Base-by-base conservation (phyloP, 2,888 invertebrate species). In the Periphyllus acericola region DNA sequence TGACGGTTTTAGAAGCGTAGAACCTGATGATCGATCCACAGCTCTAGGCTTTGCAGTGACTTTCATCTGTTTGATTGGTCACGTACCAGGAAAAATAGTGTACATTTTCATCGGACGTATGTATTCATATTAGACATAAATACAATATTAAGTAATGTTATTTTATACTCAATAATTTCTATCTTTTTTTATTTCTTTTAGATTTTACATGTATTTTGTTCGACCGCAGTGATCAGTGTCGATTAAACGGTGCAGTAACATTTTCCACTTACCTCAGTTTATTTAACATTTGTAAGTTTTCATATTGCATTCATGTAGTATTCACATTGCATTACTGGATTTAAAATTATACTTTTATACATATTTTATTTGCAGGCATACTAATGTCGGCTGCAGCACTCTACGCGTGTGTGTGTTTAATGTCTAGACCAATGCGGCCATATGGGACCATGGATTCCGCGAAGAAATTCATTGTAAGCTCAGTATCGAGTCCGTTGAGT, bases 51-150 rank as follows among this genome's bases (percentile, higher is more conserved):
- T 94, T 46, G 93, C 93, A 90, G 91, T 94, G 66, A 92, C 93
- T 74, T 91, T 93, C 60, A 90, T 93, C 2, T 93, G 93, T 0
- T 90, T 94, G 0, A 92, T 94, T 75, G 93, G 93, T 0, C 94
- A 94, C 90, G 91, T 95, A 5, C 94, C 94, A 0, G 94, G 94
- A 0, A 94, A 94, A 90, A 91, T 95, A 68, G 91, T 94, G 34
- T 95, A 95, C 90, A 93, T 94, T 81, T 90, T 92, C 14, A 92
- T 95, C 32, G 93, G 94, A 68, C 93, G 94, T 94, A 91, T 91
- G 91, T 90, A 78, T 32, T 9, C 14, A 55, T 6, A 36, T 14
- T 46, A 46, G 1, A 14, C 14, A 46, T 46, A 46, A 46, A 11
- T 46, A 46, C 14, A 46, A 14, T 14, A 14, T 14, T 46, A n/a